Evolutionary conservation across 2,113 vertebrate species (phyloP), one percentile per base, ranked within the genome.

Genomic region (Amphiprion ocellaris): DNA sequence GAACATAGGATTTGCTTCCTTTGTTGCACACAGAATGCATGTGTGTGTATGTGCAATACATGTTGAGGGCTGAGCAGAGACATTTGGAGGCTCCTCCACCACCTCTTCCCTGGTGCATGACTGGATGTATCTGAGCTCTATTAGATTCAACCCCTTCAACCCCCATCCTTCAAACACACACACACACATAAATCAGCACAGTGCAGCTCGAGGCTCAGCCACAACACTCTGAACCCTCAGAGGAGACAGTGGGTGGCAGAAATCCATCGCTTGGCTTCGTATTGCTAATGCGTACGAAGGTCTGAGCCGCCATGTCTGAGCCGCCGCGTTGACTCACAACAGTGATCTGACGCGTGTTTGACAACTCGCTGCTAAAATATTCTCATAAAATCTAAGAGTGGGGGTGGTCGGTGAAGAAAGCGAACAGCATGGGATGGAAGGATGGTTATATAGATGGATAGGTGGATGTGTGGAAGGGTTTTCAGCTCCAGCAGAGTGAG

Each of bases 21-120:
- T 79, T 82, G 79, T 80, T 76, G 14, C 81, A 81, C 78, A 69
- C 77, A 68, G 61, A 77, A 55, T 12, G 5, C 21, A 49, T 12
- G 67, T 54, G 54, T 64, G 73, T 65, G 82, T 87, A 68, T 73
- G 81, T 68, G 46, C 14, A 15, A 47, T 23, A 33, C 52, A 76
- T 61, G 71, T 60, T 77, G 55, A 66, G 60, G 75, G 74, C 65
- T 69, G 64, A 86, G 60, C 19, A 47, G n/a, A 88, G 96, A 96
- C 96, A 97, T 95, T 94, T 94, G 61, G 93, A 96, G 96, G 96
- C 96, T 96, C 92, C 81, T 92, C 94, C 95, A 94, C 95, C 96
- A 94, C 95, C 97, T 95, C 96, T 95, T 96, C 95, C 95, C 95
- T 89, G 92, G 96, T 93, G 96, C 97, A 97, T 99, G 97, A 98